These are phyloP conservation scores for Chloroclysta siterata DNA, from an alignment of 2,888 invertebrate genomes.

Conservation along the genomic window DNA sequence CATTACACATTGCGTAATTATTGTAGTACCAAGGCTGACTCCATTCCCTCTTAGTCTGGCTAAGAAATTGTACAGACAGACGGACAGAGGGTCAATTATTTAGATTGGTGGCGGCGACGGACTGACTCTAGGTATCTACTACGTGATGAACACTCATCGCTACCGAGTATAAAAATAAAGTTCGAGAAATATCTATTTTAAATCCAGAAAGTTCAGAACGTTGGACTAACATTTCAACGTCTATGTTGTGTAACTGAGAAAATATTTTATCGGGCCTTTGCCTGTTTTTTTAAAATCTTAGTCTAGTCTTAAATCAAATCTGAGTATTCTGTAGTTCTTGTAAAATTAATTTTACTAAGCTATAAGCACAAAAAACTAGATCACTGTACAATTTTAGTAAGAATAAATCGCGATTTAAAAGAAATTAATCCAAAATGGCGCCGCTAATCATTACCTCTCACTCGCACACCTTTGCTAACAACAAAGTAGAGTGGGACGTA, in stretches of 20 bases:
- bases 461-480: no score
- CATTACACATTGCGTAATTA: background rate
- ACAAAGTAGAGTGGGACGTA: no score
- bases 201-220: constrained; percentile 6
- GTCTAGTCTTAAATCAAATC: no score
- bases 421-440: no score
- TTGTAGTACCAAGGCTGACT: constrained; percentile 44
- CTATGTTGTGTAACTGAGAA: background rate
- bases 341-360: no score
- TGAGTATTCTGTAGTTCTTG: no score
- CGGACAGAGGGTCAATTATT: constrained; percentile 83
- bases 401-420: no score
- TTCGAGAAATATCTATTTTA: constrained; percentile 18
- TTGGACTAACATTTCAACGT: background rate
- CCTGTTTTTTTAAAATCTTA: background rate
- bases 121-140: constrained; percentile 54
- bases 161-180: constrained; percentile 28
- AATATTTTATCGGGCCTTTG: background rate
- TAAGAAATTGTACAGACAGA: constrained; percentile 71
- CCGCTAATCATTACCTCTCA: no score
- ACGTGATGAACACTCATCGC: constrained; percentile 56
- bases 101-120: constrained; percentile 80
- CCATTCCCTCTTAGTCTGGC: constrained; percentile 54
- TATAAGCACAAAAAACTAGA: no score
- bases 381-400: no score